Evolutionary conservation across 2,113 vertebrate genomes (phyloP).

Genomic region (Pleuronectes platessa): DNA sequence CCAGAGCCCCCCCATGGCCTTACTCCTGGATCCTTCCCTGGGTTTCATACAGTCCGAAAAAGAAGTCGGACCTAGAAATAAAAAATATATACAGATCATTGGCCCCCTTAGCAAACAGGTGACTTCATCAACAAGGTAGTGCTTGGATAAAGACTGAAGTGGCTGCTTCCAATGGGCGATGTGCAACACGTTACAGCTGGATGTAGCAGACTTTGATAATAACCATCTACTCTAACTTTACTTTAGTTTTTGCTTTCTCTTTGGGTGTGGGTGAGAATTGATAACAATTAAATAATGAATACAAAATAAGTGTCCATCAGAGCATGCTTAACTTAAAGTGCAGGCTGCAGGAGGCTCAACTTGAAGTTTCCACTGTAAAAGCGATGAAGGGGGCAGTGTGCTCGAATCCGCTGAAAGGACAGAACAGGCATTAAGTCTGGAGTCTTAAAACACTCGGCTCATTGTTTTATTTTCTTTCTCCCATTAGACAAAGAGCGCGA

Average conservation of each 20-base stretch:
- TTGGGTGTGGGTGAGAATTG: background rate
- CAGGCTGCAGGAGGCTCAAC: background rate
- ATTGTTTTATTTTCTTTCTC: conserved; percentile 63
- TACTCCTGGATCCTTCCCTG: too few relatives aligned
- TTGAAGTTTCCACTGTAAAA: conserved; percentile 12
- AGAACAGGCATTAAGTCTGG: conserved; percentile 29
- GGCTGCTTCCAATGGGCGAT: too few relatives aligned
- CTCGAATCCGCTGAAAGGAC: conserved; percentile 26
- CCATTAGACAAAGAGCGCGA: conserved; percentile 61
- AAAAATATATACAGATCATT: too few relatives aligned
- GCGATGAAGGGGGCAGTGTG: conserved; percentile 15
- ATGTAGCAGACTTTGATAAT: background rate
- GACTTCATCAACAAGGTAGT: too few relatives aligned
- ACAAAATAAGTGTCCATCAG: background rate
- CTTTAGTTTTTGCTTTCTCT: background rate
- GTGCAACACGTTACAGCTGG: too few relatives aligned
- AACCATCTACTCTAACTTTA: background rate
- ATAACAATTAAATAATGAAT: background rate
- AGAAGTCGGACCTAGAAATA: too few relatives aligned
- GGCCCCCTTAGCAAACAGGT: too few relatives aligned
- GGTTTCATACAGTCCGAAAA: too few relatives aligned
- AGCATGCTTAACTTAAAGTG: background rate
- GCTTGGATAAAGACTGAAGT: too few relatives aligned
- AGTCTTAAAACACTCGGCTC: conserved; percentile 55
- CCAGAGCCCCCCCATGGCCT: too few relatives aligned